These are phyloP conservation scores for Sarcophilus harrisii DNA, from an alignment of 2,797 vertebrate genomes.

Conservation along the genomic window DNA sequence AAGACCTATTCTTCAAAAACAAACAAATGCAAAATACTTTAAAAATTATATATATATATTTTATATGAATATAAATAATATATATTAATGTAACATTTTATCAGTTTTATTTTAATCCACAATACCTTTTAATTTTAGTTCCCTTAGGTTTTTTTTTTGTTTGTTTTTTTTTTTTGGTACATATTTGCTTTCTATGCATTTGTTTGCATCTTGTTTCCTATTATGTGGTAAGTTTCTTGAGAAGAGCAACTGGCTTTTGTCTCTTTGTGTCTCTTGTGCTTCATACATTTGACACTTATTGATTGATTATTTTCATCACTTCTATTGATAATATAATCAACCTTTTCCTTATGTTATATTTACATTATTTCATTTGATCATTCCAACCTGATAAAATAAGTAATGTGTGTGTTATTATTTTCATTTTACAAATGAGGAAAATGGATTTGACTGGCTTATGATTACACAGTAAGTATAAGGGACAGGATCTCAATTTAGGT, in stretches of 20 bases:
- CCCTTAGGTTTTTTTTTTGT: background rate
- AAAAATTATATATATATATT: background rate
- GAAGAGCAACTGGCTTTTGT: background rate
- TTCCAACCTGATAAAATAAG: background rate
- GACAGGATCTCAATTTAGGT: background rate
- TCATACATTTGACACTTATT: background rate
- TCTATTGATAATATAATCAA: background rate
- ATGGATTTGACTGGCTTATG: background rate
- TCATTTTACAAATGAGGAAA: background rate
- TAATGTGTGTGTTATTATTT: background rate
- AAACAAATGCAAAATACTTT: background rate
- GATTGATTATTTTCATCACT: background rate
- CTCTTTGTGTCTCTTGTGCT: background rate
- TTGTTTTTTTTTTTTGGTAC: background rate
- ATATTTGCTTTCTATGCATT: background rate
- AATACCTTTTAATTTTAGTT: background rate
- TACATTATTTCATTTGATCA: background rate
- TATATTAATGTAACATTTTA: background rate
- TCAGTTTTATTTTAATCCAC: background rate
- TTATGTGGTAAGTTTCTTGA: background rate
- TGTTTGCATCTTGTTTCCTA: background rate
- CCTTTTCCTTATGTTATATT: background rate
- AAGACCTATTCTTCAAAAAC: background rate
- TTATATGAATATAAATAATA: no score
- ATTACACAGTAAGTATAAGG: background rate